Base-by-base conservation (phyloP, 2,888 invertebrate species). In the Sclerodermus sp. region DNA sequence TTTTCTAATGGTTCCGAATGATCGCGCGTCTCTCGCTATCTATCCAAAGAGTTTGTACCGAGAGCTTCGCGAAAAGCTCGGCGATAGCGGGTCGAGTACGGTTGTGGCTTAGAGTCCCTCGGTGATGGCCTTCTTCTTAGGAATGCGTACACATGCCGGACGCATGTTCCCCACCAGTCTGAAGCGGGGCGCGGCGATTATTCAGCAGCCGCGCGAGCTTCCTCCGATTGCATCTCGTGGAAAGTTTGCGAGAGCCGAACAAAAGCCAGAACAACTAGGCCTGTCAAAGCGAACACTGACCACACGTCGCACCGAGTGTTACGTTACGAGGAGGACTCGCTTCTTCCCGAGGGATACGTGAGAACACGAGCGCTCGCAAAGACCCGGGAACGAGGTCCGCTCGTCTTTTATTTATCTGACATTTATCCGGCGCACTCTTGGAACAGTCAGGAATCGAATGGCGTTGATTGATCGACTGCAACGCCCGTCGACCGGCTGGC, bases 201-300 rank as follows among this genome's bases (percentile, higher is more conserved):
- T 59, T 61, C 57, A 58, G 51, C 55, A 51, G 56, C 46, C 15
- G 38, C 37, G 30, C 23, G 8, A 23, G 23, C 23, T 23, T 8
- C 23, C 8, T 23, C 23, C 23, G 23, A 23, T 23, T 23, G 23
- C 8, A 23, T 23, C 23, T 23, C 23, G 23, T 23, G 8, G 4
- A 23, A 23, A 23, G 23, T 23, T 23, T 23, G 23, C 23, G 23
- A 23, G 23, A 8, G 4, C 8, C 23, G 23, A 23, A 64, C 55
- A 61, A 59, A 62, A 51, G 62, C 52, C 23, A 23, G 23, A 8
- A 23, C 23, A 23, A 8, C 23, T 3, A 42, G 37, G 3, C 38
- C 61, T 59, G 68, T 70, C 72, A 62, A 56, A 62, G 63, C 61
- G 66, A 72, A 70, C 68, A 68, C 60, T 68, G 68, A 66, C 68